Evolutionary conservation across 2,113 vertebrate genomes (phyloP), one percentile per base, ranked within the genome.

Genomic region (Elephantulus edwardii): DNA sequence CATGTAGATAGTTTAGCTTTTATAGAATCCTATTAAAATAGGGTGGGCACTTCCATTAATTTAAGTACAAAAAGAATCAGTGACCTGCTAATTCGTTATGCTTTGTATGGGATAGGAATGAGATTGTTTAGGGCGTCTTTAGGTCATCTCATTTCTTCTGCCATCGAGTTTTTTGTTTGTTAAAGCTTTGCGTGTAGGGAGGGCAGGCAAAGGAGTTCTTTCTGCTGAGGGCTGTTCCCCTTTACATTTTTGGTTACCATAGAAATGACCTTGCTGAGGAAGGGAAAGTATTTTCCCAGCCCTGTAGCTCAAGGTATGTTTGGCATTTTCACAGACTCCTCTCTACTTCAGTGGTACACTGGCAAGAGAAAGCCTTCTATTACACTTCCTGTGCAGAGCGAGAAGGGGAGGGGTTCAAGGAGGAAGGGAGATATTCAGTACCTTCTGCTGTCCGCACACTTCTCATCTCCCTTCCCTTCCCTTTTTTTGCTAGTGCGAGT

Each of bases 181-280:
- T 56, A 79, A 80, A 60, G 35, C 24, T 54, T 5, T 48, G 33
- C 38, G 46, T 92, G 1, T 48, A 89, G 62, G 1, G 54, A 89
- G 62, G 19, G 3, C 30, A 79, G 50, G 86, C 42, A 76, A 82
- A 64, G 75, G 48, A 33, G 30, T 93, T 91, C 92, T 74, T 86
- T 82, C 50, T 81, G 48, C 14, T 62, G 54, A 13, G 1, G 52
- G 81, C 60, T 75, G 81, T 90, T 28, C 46, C 64, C 40, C 62
- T 93, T 89, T 66, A 46, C 10, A 24, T 28, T 92, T 84, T 89
- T 54, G 46, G 82, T 94, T 56, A 58, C 91, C 42, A 48, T 89
- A 89, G 93, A 94, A 90, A 93, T 93, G 84, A 88, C 91, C 83
- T 95, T 93, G 89, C 38, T 68, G 38, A 58, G 78, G 44, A 90